Evolutionary conservation across 2,888 invertebrate genomes (phyloP).

Genomic region (Camptogramma bilineatum): DNA sequence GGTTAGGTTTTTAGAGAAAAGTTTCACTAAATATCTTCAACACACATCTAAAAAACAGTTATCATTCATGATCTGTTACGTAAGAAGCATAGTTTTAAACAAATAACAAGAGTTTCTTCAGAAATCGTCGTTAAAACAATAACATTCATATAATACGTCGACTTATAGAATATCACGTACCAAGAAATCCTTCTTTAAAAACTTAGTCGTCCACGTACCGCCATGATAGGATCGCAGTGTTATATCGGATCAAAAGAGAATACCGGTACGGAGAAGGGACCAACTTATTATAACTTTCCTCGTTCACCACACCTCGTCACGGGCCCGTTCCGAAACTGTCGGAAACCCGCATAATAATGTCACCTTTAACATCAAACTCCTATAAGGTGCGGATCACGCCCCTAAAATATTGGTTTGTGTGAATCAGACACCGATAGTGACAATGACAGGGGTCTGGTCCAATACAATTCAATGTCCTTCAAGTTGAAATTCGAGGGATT

Average conservation of each 20-base stretch:
- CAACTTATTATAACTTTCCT: constrained; percentile 81
- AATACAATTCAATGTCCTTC: constrained; percentile 57
- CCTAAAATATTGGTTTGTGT: constrained; percentile 65
- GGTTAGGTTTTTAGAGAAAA: too few relatives aligned
- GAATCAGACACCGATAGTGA: constrained; percentile 58
- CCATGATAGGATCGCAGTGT: constrained; percentile 52
- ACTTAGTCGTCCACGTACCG: constrained; percentile 41
- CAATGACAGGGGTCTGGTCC: constrained; percentile 60
- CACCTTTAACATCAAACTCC: constrained; percentile 64
- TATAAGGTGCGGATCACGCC: constrained; percentile 64
- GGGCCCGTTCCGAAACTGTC: constrained; percentile 64
- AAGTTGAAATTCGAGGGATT: constrained; percentile 53
- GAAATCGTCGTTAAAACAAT: constrained; percentile 15
- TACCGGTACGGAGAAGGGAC: constrained; percentile 62
- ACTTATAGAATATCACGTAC: constrained; percentile 35
- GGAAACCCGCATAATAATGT: constrained; percentile 73
- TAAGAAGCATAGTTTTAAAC: neutral
- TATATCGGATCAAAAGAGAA: constrained; percentile 70
- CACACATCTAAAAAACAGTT: neutral
- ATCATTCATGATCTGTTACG: neutral
- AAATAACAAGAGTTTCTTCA: constrained; percentile 1
- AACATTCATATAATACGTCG: constrained; percentile 13
- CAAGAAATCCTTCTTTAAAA: constrained; percentile 40
- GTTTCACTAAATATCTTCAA: neutral
- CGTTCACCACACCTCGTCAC: constrained; percentile 74